phyloP scores from a whole-genome alignment of 2,888 invertebrate species.

The Ochropacha duplaris region DNA sequence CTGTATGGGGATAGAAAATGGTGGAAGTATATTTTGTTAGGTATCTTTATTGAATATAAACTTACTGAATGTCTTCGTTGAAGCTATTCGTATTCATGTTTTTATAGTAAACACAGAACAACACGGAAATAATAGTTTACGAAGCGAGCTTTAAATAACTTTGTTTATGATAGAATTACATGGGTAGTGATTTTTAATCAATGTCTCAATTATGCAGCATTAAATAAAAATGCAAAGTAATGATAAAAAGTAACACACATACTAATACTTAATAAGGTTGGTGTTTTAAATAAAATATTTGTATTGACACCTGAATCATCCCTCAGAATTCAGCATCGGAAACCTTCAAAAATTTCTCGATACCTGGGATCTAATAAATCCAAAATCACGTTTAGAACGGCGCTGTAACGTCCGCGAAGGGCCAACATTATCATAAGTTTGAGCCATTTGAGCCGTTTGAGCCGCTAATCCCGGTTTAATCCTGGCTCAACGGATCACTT shows the following conservation, averaged over 20 bases:
- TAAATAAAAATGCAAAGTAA: too few species aligned
- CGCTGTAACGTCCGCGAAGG: constrained; percentile 40
- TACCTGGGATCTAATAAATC: constrained; percentile 42
- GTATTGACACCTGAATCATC: background rate
- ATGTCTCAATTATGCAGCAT: background rate
- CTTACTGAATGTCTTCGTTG: too few species aligned
- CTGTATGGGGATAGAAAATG: background rate
- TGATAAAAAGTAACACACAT: background rate
- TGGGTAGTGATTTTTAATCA: too few species aligned
- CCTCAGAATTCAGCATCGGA: constrained; percentile 20
- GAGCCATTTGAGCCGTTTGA: constrained; percentile 48
- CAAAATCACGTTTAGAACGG: constrained; percentile 36
- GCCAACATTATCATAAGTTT: constrained; percentile 77
- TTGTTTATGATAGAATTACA: too few species aligned
- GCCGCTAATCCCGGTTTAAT: constrained; percentile 60
- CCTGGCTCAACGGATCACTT: constrained; percentile 47
- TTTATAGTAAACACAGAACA: background rate
- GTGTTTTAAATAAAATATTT: background rate
- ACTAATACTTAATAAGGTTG: too few species aligned
- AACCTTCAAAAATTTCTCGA: constrained; percentile 13
- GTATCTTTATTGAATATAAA: background rate
- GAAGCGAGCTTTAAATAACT: background rate
- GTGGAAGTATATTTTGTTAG: background rate
- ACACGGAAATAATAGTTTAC: too few species aligned
- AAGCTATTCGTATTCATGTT: background rate